Percentiles rank a stretch among this genome's conserved stretches.
phyloP scores from a whole-genome alignment of 2,888 invertebrate species.

The Chorisops tibialis region DNA sequence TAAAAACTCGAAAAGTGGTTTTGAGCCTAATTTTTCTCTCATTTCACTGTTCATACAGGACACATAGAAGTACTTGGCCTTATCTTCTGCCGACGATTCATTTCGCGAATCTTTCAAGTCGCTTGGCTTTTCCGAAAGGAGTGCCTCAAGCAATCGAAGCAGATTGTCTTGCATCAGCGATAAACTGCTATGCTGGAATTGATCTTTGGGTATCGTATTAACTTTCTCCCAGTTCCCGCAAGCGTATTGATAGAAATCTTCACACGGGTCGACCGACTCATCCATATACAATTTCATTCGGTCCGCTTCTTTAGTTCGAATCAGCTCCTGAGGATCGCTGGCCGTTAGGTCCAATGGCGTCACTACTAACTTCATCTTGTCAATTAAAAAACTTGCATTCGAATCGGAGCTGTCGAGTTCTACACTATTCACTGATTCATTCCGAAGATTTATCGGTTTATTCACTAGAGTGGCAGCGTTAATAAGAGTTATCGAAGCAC shows the following conservation, averaged over 20 bases:
- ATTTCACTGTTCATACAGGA: constrained; percentile 79
- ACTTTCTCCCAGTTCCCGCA: constrained; percentile 75
- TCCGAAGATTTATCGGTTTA: no score
- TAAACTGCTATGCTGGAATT: constrained; percentile 78
- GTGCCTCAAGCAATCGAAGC: constrained; percentile 60
- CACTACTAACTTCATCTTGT: no score
- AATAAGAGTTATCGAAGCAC: no score
- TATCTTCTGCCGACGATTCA: constrained; percentile 42
- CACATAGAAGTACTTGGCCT: constrained; percentile 74
- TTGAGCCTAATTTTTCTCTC: constrained; percentile 63
- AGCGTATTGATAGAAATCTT: constrained; percentile 75
- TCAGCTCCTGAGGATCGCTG: constrained; percentile 43
- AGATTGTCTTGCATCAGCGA: constrained; percentile 76
- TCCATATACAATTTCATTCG: constrained; percentile 73
- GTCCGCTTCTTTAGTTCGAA: constrained; percentile 58
- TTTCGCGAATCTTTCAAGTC: background rate
- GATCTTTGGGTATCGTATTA: constrained; percentile 78
- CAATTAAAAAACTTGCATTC: no score
- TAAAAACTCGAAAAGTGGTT: constrained; percentile 64
- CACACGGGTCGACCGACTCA: constrained; percentile 64
- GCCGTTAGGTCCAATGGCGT: no score
- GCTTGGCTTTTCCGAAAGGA: constrained; percentile 53
- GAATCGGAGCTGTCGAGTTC: no score
- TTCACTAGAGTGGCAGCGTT: no score
- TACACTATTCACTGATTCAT: no score